Percentiles rank a stretch among this genome's conserved stretches.
These are phyloP conservation scores for Pseudopodoces humilis DNA, from an alignment of 2,113 vertebrate species.

Conservation along the genomic window DNA sequence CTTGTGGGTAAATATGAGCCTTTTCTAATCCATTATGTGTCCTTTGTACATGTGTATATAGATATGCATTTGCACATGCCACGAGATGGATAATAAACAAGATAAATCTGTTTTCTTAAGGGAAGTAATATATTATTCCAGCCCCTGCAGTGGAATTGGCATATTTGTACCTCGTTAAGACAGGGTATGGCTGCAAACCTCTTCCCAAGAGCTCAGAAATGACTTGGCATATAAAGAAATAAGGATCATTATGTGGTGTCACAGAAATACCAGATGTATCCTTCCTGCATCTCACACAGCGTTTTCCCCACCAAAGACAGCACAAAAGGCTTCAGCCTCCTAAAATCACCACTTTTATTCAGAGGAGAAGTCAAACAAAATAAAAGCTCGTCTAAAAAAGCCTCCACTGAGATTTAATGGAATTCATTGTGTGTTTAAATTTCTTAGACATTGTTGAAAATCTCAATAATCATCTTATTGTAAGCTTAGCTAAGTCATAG, in stretches of 20 bases:
- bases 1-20: constrained; percentile 44
- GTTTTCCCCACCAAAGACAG: not conserved
- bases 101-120: constrained; percentile 62
- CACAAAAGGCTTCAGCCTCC: not conserved
- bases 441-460: constrained; percentile 17
- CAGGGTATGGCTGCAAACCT: constrained; percentile 20
- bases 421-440: constrained; percentile 20
- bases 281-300: not conserved
- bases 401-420: constrained; percentile 1
- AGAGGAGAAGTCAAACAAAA: not conserved
- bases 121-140: constrained; percentile 28
- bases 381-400: not conserved
- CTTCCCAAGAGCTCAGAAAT: constrained; percentile 13
- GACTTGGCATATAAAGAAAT: not conserved
- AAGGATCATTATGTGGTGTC: not conserved
- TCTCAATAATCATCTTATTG: constrained; percentile 6
- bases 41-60: not conserved
- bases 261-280: not conserved
- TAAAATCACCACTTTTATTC: not conserved
- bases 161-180: not conserved
- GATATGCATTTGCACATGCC: constrained; percentile 24
- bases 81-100: constrained; percentile 41
- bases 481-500: not conserved
- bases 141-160: constrained; percentile 53
- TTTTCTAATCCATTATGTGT: constrained; percentile 36